These are phyloP conservation scores for Sylvia atricapilla DNA, from an alignment of 2,113 vertebrate species.

Conservation along the genomic window DNA sequence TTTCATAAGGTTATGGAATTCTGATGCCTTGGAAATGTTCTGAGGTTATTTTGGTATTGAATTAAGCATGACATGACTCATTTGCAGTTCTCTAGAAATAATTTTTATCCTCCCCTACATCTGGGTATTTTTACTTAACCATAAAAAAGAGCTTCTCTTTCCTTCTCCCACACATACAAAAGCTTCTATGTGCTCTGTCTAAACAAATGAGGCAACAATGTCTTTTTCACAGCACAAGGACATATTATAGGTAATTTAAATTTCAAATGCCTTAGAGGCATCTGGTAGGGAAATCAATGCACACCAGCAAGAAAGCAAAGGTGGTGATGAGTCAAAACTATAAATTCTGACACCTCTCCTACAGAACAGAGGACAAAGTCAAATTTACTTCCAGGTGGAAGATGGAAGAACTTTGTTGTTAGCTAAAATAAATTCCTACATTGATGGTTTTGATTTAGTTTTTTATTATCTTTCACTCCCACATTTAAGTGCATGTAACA, in stretches of 20 bases:
- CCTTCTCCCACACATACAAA: conserved; percentile 33
- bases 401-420: background rate
- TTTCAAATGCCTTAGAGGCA: conserved; percentile 30
- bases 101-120: conserved; percentile 46
- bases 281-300: conserved; percentile 5
- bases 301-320: conserved; percentile 17
- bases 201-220: conserved; percentile 36
- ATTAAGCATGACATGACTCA: conserved; percentile 50
- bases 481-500: background rate
- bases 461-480: background rate
- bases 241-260: conserved; percentile 38
- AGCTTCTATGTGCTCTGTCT: background rate
- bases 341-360: conserved; percentile 23
- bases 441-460: background rate
- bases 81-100: conserved; percentile 47
- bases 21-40: conserved; percentile 11
- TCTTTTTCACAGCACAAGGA: conserved; percentile 23
- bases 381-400: conserved; percentile 28
- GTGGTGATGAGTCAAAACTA: conserved; percentile 29
- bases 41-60: conserved; percentile 40
- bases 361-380: conserved; percentile 20
- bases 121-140: conserved; percentile 40
- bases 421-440: background rate
- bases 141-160: conserved; percentile 25
- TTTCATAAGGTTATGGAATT: background rate